phyloP scores from a whole-genome alignment of 2,113 vertebrate species.

The Kryptolebias marmoratus region DNA sequence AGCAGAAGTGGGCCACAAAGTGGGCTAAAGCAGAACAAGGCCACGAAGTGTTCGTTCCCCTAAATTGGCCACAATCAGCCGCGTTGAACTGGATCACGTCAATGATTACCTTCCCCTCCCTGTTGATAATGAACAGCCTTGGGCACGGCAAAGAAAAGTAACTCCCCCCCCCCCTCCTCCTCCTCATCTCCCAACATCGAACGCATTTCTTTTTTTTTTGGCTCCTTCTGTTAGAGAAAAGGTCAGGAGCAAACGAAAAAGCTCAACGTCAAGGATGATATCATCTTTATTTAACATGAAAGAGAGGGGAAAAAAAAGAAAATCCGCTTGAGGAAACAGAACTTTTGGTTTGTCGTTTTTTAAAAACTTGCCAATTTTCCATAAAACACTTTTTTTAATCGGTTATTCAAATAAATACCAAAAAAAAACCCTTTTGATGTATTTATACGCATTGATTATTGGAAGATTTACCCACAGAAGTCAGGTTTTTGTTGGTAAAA shows the following conservation, averaged over 20 bases:
- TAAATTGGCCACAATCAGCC: conserved; percentile 68
- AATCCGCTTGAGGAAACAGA: no score
- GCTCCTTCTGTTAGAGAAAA: not conserved
- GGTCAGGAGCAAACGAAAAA: not conserved
- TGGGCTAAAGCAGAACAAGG: conserved; percentile 76
- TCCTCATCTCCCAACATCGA: not conserved
- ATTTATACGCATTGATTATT: no score
- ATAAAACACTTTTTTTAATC: no score
- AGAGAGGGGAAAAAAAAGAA: no score
- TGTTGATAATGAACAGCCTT: conserved; percentile 75
- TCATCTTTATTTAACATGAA: no score
- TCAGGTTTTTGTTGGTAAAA: no score
- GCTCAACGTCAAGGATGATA: no score
- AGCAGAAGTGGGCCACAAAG: conserved; percentile 77
- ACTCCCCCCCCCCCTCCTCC: not conserved
- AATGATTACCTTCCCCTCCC: conserved; percentile 64
- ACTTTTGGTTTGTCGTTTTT: no score
- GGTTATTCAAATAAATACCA: no score
- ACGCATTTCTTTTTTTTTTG: conserved; percentile 15
- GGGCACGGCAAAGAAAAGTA: conserved; percentile 70
- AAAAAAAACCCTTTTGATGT: no score
- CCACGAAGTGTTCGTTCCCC: conserved; percentile 62
- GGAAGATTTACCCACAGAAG: no score
- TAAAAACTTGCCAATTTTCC: no score
- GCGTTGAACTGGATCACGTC: conserved; percentile 71